Conservation (phyloP, 2,888 invertebrate species). For the Drosophila quinaria region DNA sequence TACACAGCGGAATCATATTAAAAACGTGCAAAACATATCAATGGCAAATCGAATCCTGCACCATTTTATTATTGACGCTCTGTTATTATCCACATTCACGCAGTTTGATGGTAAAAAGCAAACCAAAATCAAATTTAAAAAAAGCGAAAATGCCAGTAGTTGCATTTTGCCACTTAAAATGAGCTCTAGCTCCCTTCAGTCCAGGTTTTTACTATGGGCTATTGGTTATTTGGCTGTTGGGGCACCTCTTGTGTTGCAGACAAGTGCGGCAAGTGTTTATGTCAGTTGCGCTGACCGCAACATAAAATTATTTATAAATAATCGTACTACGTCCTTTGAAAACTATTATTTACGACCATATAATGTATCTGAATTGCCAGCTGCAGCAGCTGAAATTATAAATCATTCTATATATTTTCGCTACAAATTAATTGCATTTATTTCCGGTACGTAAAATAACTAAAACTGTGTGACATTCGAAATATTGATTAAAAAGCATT, state of each 20-base stretch:
- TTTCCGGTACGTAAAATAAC: conserved; percentile 38
- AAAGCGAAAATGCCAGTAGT: conserved; percentile 37
- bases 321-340: conserved; percentile 27
- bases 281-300: conserved; percentile 51
- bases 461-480: conserved; percentile 31
- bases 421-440: conserved; percentile 67
- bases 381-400: conserved; percentile 44
- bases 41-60: conserved; percentile 32
- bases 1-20: conserved; percentile 47
- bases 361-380: conserved; percentile 10
- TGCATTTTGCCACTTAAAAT: conserved; percentile 20
- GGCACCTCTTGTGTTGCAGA: conserved; percentile 35
- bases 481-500: conserved; percentile 20
- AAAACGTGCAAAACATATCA: conserved; percentile 66
- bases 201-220: background rate
- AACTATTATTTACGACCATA: conserved; percentile 38
- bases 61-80: conserved; percentile 42
- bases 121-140: conserved; percentile 60
- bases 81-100: conserved; percentile 27
- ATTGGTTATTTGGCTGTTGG: background rate
- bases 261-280: conserved; percentile 52
- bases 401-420: conserved; percentile 54
- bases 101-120: conserved; percentile 34
- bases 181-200: conserved; percentile 13
- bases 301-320: conserved; percentile 7